Base-by-base conservation (phyloP, 1,140 invertebrate genomes). In the Ladona fulva region DNA sequence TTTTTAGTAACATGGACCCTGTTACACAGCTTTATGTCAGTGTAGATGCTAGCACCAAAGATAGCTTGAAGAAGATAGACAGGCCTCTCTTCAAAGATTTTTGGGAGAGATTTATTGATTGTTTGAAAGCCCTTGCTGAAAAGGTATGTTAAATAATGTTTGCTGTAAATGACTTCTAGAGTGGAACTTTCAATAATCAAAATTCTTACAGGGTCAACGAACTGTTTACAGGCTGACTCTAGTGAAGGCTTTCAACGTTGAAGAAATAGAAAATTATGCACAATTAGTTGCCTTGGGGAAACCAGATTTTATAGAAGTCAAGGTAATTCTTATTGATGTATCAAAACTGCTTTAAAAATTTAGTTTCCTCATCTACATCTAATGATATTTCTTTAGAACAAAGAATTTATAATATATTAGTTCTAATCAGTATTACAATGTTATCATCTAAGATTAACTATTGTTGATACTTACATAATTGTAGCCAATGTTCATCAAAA, bases 231-330 rank as follows among this genome's bases (percentile, higher is more conserved):
- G 90, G 80, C 83, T 91, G 42, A 91, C 90, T 1, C 82, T 91
- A 77, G 90, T 91, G 0, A 91, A 91, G 83, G 84, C 86, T 14
- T 90, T 86, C 85, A 91, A 91, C 84, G 87, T 87, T 16, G 88
- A 90, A 42, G 89, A 91, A 82, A 81, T 91, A 44, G 85, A 89
- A 79, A 87, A 86, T 77, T 91, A 91, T 84, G 89, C 89, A 11
- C 83, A 86, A 42, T 84, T 91, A 25, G 89, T 91, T 3, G 80
- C 81, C 12, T 77, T 89, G n/a, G 90, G 90, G 42, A 84, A 88
- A 75, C 90, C 90, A 77, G 90, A 91, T 84, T 91, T 91, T 80
- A 91, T 91, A 81, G 90, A 91, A 85, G 86, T 91, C 24, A 91
- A 91, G 84, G 89, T 88, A 80, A 79, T 25, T 42, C 42, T 78